A percentile compares a stretch with the other conserved stretches of the same genome.
phyloP scores from a whole-genome alignment of 2,888 invertebrate genomes.

The Oconnorella tubifera region DNA sequence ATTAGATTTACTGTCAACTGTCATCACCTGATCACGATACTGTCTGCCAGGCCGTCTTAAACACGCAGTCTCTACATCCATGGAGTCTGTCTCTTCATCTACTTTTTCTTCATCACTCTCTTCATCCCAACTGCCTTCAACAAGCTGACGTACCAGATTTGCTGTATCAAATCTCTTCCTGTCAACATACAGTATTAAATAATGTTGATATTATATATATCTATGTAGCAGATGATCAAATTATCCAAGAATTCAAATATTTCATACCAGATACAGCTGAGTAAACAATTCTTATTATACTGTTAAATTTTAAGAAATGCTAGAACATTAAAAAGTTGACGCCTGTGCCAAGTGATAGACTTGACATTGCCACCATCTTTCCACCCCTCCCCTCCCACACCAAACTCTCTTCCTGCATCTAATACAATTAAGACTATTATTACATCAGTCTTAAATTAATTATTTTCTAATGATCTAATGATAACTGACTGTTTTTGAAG shows the following conservation, averaged over 20 bases:
- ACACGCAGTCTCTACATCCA: conserved; percentile 25
- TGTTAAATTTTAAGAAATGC: no score
- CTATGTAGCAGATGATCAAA: no score
- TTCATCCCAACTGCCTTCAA: conserved; percentile 44
- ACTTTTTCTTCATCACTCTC: conserved; percentile 18
- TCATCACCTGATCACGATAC: conserved; percentile 49
- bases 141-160: conserved; percentile 45
- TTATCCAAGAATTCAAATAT: no score
- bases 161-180: conserved; percentile 50
- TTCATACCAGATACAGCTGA: neutral
- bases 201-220: neutral
- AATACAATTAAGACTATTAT: neutral
- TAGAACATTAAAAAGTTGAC: no score
- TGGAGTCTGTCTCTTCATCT: conserved; percentile 19
- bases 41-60: conserved; percentile 44
- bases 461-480: neutral
- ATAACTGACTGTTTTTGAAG: conserved; percentile 62
- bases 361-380: no score
- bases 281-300: no score
- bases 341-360: no score
- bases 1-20: no score
- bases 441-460: neutral
- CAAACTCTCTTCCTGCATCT: no score
- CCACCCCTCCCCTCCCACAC: no score
- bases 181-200: conserved; percentile 10